Evolutionary conservation across 2,888 invertebrate species (phyloP).

Genomic region (Axea sp.): DNA sequence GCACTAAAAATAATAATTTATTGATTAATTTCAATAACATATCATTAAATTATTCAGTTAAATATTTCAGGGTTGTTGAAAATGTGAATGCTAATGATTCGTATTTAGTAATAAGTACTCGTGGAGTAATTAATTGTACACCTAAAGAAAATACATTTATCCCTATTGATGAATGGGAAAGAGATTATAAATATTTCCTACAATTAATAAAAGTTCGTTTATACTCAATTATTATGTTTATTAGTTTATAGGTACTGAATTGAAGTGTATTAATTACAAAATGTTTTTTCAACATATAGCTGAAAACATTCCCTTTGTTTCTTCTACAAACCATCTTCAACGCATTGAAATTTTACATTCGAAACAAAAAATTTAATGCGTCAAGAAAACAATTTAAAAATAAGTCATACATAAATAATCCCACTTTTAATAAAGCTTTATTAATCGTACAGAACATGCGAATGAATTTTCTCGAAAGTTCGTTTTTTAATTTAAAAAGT

Average conservation of each 20-base stretch:
- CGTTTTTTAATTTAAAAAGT: slow-evolving; percentile 77
- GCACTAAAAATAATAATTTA: slow-evolving; percentile 69
- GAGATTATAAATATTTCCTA: slow-evolving; percentile 89
- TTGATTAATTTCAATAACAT: background rate
- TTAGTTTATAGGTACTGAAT: too few relatives aligned
- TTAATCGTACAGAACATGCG: slow-evolving; percentile 73
- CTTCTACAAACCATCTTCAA: slow-evolving; percentile 87
- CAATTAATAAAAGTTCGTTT: slow-evolving; percentile 85
- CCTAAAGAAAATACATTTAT: slow-evolving; percentile 89
- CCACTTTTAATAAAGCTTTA: slow-evolving; percentile 86
- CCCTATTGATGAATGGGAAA: slow-evolving; percentile 88
- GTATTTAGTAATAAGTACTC: slow-evolving; percentile 89
- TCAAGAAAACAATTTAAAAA: slow-evolving; percentile 83
- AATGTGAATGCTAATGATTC: slow-evolving; percentile 85
- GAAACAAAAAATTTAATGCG: slow-evolving; percentile 84
- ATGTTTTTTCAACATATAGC: too few relatives aligned
- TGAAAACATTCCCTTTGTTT: slow-evolving; percentile 47
- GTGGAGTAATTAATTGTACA: slow-evolving; percentile 89
- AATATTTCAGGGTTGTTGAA: slow-evolving; percentile 84
- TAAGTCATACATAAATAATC: slow-evolving; percentile 87
- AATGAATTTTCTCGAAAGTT: background rate
- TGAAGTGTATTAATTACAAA: too few relatives aligned
- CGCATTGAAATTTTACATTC: slow-evolving; percentile 88
- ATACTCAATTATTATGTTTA: too few relatives aligned
- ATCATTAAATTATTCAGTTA: too few relatives aligned